Evolutionary conservation across 2,888 invertebrate genomes (phyloP), one percentile per base, ranked within the genome.

Genomic region (Acleris emargana): DNA sequence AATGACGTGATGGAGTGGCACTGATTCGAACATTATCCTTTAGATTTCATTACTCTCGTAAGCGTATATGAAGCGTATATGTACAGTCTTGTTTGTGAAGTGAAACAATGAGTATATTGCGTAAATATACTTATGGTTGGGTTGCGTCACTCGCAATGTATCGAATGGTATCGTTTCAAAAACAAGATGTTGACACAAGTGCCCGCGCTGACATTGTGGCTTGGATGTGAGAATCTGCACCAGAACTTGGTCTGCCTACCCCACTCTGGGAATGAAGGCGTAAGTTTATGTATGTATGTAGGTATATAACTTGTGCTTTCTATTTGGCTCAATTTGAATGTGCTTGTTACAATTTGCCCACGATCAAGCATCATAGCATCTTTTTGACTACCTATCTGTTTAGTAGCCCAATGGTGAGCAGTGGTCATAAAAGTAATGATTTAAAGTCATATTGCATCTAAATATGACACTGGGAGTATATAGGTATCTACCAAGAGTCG

Each of bases 161-260:
- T 76, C 75, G 82, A 86, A 81, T 81, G 78, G 81, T 82, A 78
- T 81, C 76, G 81, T 76, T 84, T 88, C 81, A 80, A 89, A 86
- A 89, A 91, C 89, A 89, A 80, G 74, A 72, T 89, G 85, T 91
- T 88, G 86, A 86, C 82, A 85, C 90, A 91, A 91, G 86, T 91
- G 91, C 75, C 67, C 68, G 63, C 63, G 50, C 13, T 78, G 80
- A 82, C 84, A 82, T 82, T 85, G 83, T 81, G 72, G 47, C 57
- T 58, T 60, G 25, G 11, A 43, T 22, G 20, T 25, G 17, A 38
- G 47, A 18, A 49, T 58, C 32, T 49, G 49, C 58, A 58, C 47
- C 3, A 5, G 17, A 17, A 32, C 52, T n/a, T n/a, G n/a, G n/a
- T n/a, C n/a, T n/a, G n/a, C n/a, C n/a, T n/a, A n/a, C n/a, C n/a